These are phyloP conservation scores for Hydrolagus affinis DNA, from an alignment of 2,113 vertebrate species.

Conservation along the genomic window DNA sequence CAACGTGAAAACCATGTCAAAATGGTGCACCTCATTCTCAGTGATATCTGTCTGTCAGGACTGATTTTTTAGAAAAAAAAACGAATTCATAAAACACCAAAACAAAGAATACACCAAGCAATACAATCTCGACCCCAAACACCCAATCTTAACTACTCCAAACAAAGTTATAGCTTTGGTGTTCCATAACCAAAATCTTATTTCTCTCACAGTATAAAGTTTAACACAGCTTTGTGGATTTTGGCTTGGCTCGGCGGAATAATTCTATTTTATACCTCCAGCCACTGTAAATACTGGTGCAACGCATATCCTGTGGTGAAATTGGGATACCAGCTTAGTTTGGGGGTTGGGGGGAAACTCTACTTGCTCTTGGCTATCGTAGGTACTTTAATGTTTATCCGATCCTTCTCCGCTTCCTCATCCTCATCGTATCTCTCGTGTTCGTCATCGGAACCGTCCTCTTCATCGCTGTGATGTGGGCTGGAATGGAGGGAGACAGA, in stretches of 20 bases:
- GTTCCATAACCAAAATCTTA: not conserved
- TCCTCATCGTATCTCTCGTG: slow-evolving; percentile 82
- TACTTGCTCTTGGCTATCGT: slow-evolving; percentile 65
- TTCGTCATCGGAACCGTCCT: slow-evolving; percentile 56
- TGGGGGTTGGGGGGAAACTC: slow-evolving; percentile 59
- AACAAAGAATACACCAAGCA: no score
- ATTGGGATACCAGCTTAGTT: slow-evolving; percentile 47
- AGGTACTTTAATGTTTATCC: slow-evolving; percentile 79
- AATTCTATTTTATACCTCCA: no score
- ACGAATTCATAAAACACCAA: no score
- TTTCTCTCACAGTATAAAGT: not conserved
- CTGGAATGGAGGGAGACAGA: slow-evolving; percentile 76
- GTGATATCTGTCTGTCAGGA: no score
- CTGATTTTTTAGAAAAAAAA: no score
- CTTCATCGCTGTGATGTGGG: slow-evolving; percentile 74
- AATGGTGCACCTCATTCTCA: no score
- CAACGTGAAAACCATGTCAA: no score
- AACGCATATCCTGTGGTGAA: not conserved
- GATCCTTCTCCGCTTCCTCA: slow-evolving; percentile 79
- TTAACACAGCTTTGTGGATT: not conserved
- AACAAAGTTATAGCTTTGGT: not conserved
- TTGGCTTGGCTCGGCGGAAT: not conserved
- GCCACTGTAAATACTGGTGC: not conserved
- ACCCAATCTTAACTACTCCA: not conserved
- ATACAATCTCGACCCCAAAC: no score